These are phyloP conservation scores for Gouania willdenowi DNA, from an alignment of 2,797 vertebrate genomes.

Conservation along the genomic window DNA sequence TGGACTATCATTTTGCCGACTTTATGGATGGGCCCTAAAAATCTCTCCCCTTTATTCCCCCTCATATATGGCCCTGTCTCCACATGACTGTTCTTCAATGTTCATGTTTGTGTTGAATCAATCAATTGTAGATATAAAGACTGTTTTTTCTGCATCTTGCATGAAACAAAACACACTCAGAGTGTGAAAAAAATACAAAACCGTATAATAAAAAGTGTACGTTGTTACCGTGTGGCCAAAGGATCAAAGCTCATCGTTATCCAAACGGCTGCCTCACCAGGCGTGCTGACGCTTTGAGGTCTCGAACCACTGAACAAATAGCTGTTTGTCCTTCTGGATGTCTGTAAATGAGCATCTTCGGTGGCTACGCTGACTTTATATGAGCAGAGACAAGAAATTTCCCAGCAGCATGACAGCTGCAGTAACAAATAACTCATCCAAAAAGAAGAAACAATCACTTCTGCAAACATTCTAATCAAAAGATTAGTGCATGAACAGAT, in stretches of 20 bases:
- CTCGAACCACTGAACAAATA: constrained; percentile 45
- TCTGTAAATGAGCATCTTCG: constrained; percentile 27
- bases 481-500: neutral
- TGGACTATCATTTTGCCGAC: too few species aligned
- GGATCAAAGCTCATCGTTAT: constrained; percentile 18
- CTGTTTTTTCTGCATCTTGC: too few species aligned
- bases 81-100: too few species aligned
- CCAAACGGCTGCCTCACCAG: constrained; percentile 21
- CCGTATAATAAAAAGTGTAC: too few species aligned
- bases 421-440: constrained; percentile 24
- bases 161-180: neutral
- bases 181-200: too few species aligned
- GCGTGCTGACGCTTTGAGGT: constrained; percentile 18
- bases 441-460: constrained; percentile 6
- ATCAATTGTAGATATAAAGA: too few species aligned
- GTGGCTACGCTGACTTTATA: constrained; percentile 21
- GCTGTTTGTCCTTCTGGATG: constrained; percentile 58
- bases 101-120: too few species aligned
- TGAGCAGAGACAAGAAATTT: constrained; percentile 12
- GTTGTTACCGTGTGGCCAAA: constrained; percentile 10
- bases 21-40: too few species aligned
- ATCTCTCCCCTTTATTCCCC: too few species aligned
- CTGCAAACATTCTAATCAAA: neutral
- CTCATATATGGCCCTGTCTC: too few species aligned
- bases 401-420: constrained; percentile 22